Base-by-base conservation (phyloP, 2,113 vertebrate genomes). In the Sinocyclocheilus anshuiensis region DNA sequence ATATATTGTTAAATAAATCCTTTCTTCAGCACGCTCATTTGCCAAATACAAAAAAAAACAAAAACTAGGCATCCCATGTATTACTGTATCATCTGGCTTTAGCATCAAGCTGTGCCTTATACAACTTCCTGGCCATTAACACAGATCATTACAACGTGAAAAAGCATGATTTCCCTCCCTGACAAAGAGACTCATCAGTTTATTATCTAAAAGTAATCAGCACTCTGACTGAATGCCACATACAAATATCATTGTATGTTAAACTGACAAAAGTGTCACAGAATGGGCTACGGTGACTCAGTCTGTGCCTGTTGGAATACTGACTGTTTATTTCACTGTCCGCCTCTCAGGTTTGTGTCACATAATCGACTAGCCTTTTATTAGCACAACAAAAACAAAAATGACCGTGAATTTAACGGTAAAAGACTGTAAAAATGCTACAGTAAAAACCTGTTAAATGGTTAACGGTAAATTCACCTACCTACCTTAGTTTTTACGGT, bases 351-450 rank as follows among this genome's bases (percentile, higher is more conserved):
- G n/a, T 39, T 48, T 63, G n/a, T 86, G 77, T 74, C 85, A 81
- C 50, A 67, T 86, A 50, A 77, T 83, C 85, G n/a, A 75, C 50
- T 61, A 39, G 67, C 76, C 55, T 82, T 86, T 86, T 86, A 86
- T 86, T 86, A 76, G 55, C 85, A 15, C 79, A 75, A 65, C 48
- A 76, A 86, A 86, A 82, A n/a, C n/a, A n/a, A n/a, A n/a, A n/a
- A n/a, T n/a, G n/a, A n/a, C n/a, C n/a, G n/a, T n/a, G n/a, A n/a
- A n/a, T n/a, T n/a, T n/a, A n/a, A n/a, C n/a, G n/a, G n/a, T n/a
- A n/a, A n/a, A n/a, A n/a, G n/a, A n/a, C n/a, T n/a, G n/a, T n/a
- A n/a, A n/a, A n/a, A n/a, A n/a, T n/a, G n/a, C n/a, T n/a, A n/a
- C n/a, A n/a, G n/a, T n/a, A n/a, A n/a, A n/a, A n/a, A n/a, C n/a